These are phyloP conservation scores for Phalacrocorax pelagicus DNA, from an alignment of 2,113 vertebrate species.

Conservation along the genomic window DNA sequence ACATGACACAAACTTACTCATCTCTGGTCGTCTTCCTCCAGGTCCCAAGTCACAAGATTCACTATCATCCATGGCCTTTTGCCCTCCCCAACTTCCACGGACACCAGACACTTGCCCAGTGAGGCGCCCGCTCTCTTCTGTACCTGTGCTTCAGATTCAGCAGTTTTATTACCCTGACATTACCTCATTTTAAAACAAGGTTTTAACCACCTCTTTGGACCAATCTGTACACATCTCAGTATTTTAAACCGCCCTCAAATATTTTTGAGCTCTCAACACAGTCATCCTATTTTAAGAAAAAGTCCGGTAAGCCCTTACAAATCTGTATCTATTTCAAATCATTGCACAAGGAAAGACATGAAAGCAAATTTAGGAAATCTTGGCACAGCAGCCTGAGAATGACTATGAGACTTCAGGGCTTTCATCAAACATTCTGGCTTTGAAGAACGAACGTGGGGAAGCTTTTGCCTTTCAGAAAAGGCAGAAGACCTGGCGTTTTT, in stretches of 20 bases:
- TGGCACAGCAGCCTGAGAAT: slow-evolving; percentile 13
- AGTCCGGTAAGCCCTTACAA: background rate
- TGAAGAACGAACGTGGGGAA: background rate
- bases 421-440: background rate
- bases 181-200: background rate
- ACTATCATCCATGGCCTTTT: background rate
- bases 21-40: background rate
- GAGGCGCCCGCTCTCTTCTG: background rate
- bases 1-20: slow-evolving; percentile 59
- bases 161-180: background rate
- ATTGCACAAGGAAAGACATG: background rate
- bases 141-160: background rate
- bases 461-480: background rate
- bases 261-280: background rate
- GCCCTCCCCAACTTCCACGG: slow-evolving; percentile 7
- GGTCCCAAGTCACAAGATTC: slow-evolving; percentile 61
- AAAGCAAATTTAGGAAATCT: background rate
- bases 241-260: background rate
- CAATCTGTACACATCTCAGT: background rate
- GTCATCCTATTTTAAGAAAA: background rate
- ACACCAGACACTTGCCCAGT: background rate
- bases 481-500: background rate
- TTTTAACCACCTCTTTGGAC: background rate
- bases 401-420: slow-evolving; percentile 24
- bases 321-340: background rate